Evolutionary conservation across 2,113 vertebrate genomes (phyloP).

Genomic region (Poeciliopsis prolifica): DNA sequence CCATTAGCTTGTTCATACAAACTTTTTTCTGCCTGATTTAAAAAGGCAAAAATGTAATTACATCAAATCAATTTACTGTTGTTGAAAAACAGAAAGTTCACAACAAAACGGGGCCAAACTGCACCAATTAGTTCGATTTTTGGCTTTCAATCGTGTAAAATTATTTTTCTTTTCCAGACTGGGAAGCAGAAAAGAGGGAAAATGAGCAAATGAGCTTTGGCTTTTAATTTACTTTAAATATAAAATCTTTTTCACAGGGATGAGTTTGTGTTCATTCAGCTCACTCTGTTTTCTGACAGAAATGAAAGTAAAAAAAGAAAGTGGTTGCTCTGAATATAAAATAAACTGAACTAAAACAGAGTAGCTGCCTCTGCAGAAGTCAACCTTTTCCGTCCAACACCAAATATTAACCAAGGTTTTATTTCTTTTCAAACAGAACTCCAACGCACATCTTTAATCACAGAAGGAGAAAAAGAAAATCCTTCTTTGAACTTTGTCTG

Average conservation of each 20-base stretch:
- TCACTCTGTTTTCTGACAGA: neutral
- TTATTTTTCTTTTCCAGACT: no score
- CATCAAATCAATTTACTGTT: no score
- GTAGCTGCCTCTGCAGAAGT: neutral
- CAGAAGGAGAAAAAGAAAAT: neutral
- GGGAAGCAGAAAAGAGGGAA: no score
- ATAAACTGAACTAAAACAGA: neutral
- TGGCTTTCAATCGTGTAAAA: no score
- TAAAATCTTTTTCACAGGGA: no score
- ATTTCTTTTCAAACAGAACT: slow-evolving; percentile 5
- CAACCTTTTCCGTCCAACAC: neutral
- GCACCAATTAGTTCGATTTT: no score
- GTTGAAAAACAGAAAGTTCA: no score
- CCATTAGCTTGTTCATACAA: no score
- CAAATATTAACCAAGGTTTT: neutral
- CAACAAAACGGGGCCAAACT: no score
- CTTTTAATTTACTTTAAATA: no score
- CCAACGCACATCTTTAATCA: neutral
- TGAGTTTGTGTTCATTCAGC: neutral
- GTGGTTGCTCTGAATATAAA: neutral
- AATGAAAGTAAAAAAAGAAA: neutral
- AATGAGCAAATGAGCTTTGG: neutral
- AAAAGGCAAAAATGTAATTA: no score
- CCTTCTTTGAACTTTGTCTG: neutral
- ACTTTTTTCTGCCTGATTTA: no score